phyloP scores from a whole-genome alignment of 2,888 invertebrate species.

The Nymphalis urticae region DNA sequence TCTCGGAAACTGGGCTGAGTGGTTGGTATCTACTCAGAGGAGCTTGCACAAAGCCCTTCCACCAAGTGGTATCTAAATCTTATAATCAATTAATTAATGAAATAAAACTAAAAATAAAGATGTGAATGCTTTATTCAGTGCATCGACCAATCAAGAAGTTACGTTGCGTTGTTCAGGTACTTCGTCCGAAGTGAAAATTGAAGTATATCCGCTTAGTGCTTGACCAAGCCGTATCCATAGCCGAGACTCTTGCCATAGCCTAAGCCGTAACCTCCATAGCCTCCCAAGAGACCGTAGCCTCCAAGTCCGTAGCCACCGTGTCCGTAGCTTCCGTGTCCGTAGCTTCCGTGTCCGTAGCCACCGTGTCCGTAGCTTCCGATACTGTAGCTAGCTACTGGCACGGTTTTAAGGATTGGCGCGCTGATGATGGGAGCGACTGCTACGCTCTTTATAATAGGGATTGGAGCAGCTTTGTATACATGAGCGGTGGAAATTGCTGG shows the following conservation, averaged over 20 bases:
- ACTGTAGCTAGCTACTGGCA: constrained; percentile 40
- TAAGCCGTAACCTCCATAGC: constrained; percentile 41
- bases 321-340: constrained; percentile 18
- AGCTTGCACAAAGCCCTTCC: too few species aligned
- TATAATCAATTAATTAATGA: not conserved
- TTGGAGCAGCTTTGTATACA: constrained; percentile 63
- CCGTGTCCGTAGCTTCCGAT: constrained; percentile 26
- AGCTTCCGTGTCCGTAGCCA: constrained; percentile 30
- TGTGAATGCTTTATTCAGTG: constrained; percentile 40
- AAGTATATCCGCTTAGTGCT: not conserved
- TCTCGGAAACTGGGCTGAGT: too few species aligned
- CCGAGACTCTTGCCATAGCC: constrained; percentile 33
- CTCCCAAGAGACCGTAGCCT: constrained; percentile 35
- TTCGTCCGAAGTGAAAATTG: constrained; percentile 40
- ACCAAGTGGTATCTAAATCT: too few species aligned
- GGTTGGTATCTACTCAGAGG: too few species aligned
- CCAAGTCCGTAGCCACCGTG: constrained; percentile 18
- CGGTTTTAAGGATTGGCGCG: constrained; percentile 52
- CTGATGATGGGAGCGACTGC: constrained; percentile 52
- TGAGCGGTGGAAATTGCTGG: constrained; percentile 67
- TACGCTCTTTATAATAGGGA: constrained; percentile 58
- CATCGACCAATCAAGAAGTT: constrained; percentile 42
- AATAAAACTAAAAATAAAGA: not conserved
- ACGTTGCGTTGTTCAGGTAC: constrained; percentile 30
- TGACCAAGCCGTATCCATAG: constrained; percentile 20